phyloP scores from a whole-genome alignment of 1,140 invertebrate species.

The Ctenoplectra terminalis region DNA sequence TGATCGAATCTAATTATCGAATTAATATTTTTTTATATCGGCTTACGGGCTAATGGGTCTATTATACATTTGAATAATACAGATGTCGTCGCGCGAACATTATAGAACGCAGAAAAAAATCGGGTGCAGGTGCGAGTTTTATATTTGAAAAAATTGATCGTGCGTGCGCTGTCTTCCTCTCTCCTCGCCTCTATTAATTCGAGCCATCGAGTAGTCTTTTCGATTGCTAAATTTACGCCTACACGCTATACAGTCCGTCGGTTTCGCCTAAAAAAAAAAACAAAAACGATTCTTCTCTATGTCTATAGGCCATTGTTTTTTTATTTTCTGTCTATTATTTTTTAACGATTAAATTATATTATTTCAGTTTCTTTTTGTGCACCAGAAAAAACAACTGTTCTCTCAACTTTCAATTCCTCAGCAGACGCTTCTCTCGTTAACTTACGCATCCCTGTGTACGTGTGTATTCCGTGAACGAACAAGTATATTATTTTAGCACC shows the following conservation, averaged over 20 bases:
- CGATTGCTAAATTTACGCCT: neutral
- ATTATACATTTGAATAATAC: conserved; percentile 56
- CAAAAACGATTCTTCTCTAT: neutral
- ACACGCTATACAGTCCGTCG: conserved; percentile 9
- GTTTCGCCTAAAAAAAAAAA: conserved; percentile 1
- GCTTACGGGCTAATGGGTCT: conserved; percentile 37
- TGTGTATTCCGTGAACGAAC: neutral
- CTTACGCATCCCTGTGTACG: neutral
- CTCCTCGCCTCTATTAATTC: neutral
- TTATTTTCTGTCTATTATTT: neutral
- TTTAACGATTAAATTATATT: neutral
- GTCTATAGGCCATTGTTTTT: conserved; percentile 41
- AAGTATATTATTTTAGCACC: neutral
- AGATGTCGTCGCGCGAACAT: conserved; percentile 27
- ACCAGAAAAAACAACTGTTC: too few species aligned
- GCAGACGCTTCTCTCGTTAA: neutral
- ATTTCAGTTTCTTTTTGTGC: neutral
- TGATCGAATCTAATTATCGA: conserved; percentile 25
- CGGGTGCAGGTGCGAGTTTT: conserved; percentile 27
- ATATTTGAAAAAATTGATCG: conserved; percentile 25
- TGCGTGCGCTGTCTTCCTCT: conserved; percentile 26
- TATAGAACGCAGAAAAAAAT: conserved; percentile 11
- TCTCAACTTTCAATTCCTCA: conserved; percentile 42
- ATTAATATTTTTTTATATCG: conserved; percentile 25
- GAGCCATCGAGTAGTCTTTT: neutral